A percentile compares a stretch with the other conserved stretches of the same genome.
phyloP scores from a whole-genome alignment of 2,888 invertebrate species.

The Mayetiola destructor region DNA sequence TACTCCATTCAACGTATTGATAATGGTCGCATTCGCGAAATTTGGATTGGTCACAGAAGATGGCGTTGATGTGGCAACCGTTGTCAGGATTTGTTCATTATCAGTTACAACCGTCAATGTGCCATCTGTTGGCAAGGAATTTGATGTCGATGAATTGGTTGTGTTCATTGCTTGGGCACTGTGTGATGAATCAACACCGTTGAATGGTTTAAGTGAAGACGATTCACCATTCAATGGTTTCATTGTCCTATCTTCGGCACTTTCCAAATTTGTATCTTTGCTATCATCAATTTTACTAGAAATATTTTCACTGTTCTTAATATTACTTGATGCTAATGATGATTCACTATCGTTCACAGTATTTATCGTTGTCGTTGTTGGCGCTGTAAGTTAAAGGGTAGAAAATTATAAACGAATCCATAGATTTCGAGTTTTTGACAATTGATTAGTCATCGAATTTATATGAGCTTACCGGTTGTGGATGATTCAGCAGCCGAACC shows the following conservation, averaged over 20 bases:
- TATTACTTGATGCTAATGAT: background rate
- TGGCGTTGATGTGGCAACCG: background rate
- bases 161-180: background rate
- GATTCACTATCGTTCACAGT: slow-evolving; percentile 11
- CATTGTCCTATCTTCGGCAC: background rate
- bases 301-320: background rate
- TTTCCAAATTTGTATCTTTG: background rate
- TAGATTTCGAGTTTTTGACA: slow-evolving; percentile 8
- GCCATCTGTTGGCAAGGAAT: background rate
- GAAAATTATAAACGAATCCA: background rate
- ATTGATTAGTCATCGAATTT: slow-evolving; percentile 20
- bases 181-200: background rate
- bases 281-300: background rate
- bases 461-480: slow-evolving; percentile 16
- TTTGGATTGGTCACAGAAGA: slow-evolving; percentile 1
- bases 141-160: slow-evolving; percentile 1
- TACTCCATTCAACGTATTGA: slow-evolving; percentile 23
- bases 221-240: background rate
- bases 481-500: slow-evolving; percentile 24
- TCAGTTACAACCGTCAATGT: background rate
- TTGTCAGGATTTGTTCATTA: background rate
- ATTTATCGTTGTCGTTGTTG: slow-evolving; percentile 14
- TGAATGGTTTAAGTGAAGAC: background rate
- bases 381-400: background rate
- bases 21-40: slow-evolving; percentile 5